phyloP scores from a whole-genome alignment of 2,797 vertebrate species.

The Cryptoblepharus egeriae region DNA sequence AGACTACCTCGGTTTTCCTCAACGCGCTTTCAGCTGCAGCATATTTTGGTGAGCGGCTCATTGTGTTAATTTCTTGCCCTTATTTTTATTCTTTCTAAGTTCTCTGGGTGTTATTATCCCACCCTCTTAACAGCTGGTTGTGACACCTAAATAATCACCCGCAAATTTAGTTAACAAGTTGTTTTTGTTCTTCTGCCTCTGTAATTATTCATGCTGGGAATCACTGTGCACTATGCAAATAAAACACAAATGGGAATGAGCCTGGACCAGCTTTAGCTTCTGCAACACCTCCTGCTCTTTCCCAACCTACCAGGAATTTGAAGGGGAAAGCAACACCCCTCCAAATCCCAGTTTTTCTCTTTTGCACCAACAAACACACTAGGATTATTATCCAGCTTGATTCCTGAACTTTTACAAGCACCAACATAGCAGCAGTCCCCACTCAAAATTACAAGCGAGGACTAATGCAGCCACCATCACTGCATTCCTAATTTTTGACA shows the following conservation, averaged over 20 bases:
- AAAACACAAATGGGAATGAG: background rate
- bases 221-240: conserved; percentile 3
- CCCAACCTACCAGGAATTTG: background rate
- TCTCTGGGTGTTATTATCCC: conserved; percentile 6
- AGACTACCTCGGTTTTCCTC: background rate
- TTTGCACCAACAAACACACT: background rate
- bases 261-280: background rate
- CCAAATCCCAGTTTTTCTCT: background rate
- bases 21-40: background rate
- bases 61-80: background rate
- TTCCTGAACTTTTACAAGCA: too few relatives aligned
- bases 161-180: conserved; percentile 33
- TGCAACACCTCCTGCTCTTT: background rate
- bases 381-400: background rate
- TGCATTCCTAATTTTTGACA: background rate
- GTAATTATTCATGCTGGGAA: conserved; percentile 31
- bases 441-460: too few relatives aligned
- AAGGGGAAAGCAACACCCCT: background rate
- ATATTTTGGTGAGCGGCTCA: background rate
- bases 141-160: conserved; percentile 34
- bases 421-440: too few relatives aligned
- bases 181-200: conserved; percentile 26
- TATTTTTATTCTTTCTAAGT: background rate
- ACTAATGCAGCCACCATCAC: background rate
- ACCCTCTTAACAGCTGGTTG: conserved; percentile 28